Percentiles rank a stretch among this genome's conserved stretches.
Conservation (phyloP, 2,113 vertebrate species). For the Falco punctatus region DNA sequence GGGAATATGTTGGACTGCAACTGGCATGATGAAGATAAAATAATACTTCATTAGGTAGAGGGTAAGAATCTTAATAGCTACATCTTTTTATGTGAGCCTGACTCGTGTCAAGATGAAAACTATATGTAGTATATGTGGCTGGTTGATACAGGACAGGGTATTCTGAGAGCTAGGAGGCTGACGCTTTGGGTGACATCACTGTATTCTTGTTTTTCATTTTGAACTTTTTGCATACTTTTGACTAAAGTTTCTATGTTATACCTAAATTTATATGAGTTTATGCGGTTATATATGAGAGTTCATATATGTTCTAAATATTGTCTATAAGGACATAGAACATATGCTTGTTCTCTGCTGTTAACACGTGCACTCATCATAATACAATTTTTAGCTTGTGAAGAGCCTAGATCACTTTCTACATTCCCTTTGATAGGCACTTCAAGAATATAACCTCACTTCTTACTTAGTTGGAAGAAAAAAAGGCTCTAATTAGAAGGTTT, state of each 20-base stretch:
- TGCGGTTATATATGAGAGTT: neutral
- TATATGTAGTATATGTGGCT: neutral
- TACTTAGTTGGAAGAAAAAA: neutral
- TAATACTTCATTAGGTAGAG: neutral
- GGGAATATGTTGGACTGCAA: neutral
- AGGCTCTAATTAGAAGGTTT: neutral
- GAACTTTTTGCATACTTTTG: conserved; percentile 40
- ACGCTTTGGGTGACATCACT: neutral
- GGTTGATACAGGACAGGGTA: neutral
- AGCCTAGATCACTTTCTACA: neutral
- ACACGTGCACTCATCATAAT: neutral
- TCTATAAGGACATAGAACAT: neutral
- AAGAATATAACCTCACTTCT: neutral
- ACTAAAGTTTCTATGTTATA: conserved; percentile 4
- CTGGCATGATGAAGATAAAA: neutral
- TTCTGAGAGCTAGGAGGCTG: neutral
- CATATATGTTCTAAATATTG: neutral
- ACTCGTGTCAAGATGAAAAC: neutral
- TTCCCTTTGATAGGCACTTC: neutral
- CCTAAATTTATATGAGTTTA: neutral
- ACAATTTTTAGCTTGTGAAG: neutral
- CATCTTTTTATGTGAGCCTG: neutral
- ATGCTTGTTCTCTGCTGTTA: neutral
- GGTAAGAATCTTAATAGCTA: neutral
- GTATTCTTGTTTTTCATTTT: conserved; percentile 28